These are phyloP conservation scores for Embidobia sp. DNA, from an alignment of 2,888 invertebrate species.

Conservation along the genomic window DNA sequence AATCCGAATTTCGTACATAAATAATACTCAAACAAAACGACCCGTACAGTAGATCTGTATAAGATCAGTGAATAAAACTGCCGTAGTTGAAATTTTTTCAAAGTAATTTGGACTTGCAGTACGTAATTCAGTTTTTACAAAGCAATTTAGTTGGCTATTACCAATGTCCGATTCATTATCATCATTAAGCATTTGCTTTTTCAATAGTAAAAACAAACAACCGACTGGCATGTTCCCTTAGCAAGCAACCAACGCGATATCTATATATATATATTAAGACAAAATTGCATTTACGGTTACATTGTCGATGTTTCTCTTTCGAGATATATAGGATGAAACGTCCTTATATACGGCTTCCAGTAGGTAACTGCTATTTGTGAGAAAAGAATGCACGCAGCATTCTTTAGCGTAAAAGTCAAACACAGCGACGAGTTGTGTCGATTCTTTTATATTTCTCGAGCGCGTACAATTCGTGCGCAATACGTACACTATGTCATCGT, in stretches of 20 bases:
- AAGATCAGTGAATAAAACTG: too few species aligned
- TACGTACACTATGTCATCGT: not conserved
- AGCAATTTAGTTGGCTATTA: too few species aligned
- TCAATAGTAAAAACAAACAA: too few species aligned
- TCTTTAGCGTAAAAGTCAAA: slow-evolving; percentile 38
- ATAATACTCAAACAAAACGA: too few species aligned
- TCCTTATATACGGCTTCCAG: slow-evolving; percentile 35
- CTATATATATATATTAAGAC: slow-evolving; percentile 41
- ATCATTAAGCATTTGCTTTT: too few species aligned
- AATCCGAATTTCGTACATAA: too few species aligned
- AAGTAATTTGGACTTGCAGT: too few species aligned
- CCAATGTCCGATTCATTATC: too few species aligned
- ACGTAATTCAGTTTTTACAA: too few species aligned
- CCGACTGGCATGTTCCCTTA: not conserved
- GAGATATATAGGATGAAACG: slow-evolving; percentile 30
- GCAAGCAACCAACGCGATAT: slow-evolving; percentile 14
- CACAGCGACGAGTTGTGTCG: slow-evolving; percentile 1
- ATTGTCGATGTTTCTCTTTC: slow-evolving; percentile 31
- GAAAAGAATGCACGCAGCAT: slow-evolving; percentile 40
- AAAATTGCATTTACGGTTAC: slow-evolving; percentile 40
- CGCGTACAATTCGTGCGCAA: not conserved
- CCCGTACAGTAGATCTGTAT: too few species aligned
- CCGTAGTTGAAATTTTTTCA: too few species aligned
- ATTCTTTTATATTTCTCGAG: slow-evolving; percentile 19
- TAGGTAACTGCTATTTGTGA: slow-evolving; percentile 37